Evolutionary conservation across 1,140 invertebrate genomes (phyloP).

Genomic region (Leptinotarsa lineolata): DNA sequence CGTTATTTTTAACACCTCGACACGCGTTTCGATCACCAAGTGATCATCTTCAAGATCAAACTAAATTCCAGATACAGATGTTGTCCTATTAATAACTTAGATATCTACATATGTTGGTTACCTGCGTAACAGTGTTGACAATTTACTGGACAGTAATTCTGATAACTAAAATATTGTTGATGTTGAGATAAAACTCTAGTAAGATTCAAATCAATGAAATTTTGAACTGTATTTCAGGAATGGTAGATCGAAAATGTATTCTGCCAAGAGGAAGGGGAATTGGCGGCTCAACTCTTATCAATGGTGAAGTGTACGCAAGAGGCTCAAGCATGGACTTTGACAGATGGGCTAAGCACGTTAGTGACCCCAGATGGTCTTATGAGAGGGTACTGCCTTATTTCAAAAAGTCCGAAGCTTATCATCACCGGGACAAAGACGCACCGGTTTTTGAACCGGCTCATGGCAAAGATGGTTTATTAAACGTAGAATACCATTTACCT

Average conservation of each 20-base stretch:
- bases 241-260: slow-evolving; percentile 46
- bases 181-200: no score
- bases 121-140: no score
- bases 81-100: no score
- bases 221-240: slow-evolving; percentile 23
- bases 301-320: slow-evolving; percentile 70
- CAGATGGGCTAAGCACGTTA: slow-evolving; percentile 67
- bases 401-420: slow-evolving; percentile 54
- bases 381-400: slow-evolving; percentile 66
- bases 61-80: no score
- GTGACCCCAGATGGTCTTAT: slow-evolving; percentile 69
- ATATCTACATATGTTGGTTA: no score
- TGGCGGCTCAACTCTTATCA: slow-evolving; percentile 66
- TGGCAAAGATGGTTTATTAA: slow-evolving; percentile 28
- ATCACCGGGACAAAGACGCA: slow-evolving; percentile 54
- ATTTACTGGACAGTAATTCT: no score
- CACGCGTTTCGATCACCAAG: no score
- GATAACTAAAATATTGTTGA: no score
- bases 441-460: slow-evolving; percentile 23
- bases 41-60: no score
- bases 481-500: slow-evolving; percentile 26
- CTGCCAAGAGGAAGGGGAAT: slow-evolving; percentile 55
- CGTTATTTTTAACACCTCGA: no score
- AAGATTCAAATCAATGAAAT: no score
- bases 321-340: slow-evolving; percentile 68